A percentile compares a stretch with the other conserved stretches of the same genome.
phyloP scores from a whole-genome alignment of 2,113 vertebrate genomes.

The Nymphicus hollandicus region DNA sequence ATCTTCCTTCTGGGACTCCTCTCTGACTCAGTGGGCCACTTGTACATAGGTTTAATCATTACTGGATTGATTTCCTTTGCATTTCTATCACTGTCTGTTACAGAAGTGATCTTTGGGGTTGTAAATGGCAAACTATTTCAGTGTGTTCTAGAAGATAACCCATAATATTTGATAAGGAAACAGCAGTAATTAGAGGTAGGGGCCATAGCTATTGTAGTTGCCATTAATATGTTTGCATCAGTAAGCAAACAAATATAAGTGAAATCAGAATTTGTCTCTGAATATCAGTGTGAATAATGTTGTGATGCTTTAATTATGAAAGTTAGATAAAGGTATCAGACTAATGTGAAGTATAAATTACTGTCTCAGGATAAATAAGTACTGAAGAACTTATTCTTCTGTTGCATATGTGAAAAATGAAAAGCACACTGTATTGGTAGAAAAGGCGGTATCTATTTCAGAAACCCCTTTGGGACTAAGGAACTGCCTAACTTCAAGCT shows the following conservation, averaged over 20 bases:
- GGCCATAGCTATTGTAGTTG: neutral
- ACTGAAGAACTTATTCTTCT: conserved; percentile 19
- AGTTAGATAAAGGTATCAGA: conserved; percentile 19
- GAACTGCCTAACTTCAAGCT: neutral
- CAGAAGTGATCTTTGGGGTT: neutral
- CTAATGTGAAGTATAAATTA: conserved; percentile 8
- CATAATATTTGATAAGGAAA: neutral
- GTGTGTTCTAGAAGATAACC: neutral
- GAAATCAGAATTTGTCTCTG: neutral
- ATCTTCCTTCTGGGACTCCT: neutral
- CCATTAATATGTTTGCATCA: neutral
- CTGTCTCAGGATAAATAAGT: conserved; percentile 37
- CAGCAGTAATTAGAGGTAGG: neutral
- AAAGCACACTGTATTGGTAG: neutral
- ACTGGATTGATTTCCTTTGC: conserved; percentile 12
- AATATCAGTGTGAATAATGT: neutral
- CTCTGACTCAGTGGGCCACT: accelerated
- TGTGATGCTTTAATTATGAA: conserved; percentile 11
- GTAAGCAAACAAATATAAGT: neutral
- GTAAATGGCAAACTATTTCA: neutral
- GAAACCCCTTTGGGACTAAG: neutral
- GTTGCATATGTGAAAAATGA: neutral
- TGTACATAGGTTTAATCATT: neutral
- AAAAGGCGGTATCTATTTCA: neutral
- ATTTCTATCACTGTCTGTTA: neutral